Evolutionary conservation across 2,797 vertebrate species (phyloP), one percentile per base, ranked within the genome.

Genomic region (Sebastes kiyomatsui): DNA sequence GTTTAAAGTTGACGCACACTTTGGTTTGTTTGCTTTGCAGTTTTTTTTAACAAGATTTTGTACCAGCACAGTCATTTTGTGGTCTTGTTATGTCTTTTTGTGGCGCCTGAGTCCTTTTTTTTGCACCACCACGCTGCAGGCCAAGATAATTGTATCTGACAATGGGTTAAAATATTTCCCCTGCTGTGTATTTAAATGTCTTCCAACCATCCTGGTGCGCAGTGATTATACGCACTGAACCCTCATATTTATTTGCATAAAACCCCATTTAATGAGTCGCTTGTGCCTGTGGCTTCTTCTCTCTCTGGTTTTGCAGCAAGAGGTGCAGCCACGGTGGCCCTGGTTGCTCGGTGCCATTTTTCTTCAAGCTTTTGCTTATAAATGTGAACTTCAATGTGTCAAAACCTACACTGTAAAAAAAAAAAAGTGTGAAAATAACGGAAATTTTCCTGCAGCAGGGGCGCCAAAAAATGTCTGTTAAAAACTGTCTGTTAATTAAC

Each of bases 351-450:
- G 42, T 46, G 81, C 65, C 16, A 42, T 67, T 77, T 67, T 67
- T 9, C 65, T 59, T 10, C 52, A 13, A 67, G 80, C 54, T 80
- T 68, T 68, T 74, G 59, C 69, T 46, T 82, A 1, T 14, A 64
- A 75, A 77, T 5, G 42, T 91, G 77, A 85, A 77, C 74, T 83
- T 83, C 83, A 82, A 77, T 79, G 83, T 79, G 84, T 70, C 71
- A 66, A 52, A 42, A 52, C 58, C 85, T 52, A 42, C 38, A 42
- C 13, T 42, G 38, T 42, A 42, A 42, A 42, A 42, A 42, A 14
- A 38, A 38, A 38, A 38, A 38, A 38, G 35, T 42, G 38, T 42
- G 13, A 42, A 14, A 42, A 42, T 42, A 42, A 42, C 38, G 38
- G 38, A 38, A 14, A 14, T 38, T 14, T 38, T 38, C 35, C 35